Base-by-base conservation (phyloP, 2,797 vertebrate genomes). In the Enteromius fasciolatus region DNA sequence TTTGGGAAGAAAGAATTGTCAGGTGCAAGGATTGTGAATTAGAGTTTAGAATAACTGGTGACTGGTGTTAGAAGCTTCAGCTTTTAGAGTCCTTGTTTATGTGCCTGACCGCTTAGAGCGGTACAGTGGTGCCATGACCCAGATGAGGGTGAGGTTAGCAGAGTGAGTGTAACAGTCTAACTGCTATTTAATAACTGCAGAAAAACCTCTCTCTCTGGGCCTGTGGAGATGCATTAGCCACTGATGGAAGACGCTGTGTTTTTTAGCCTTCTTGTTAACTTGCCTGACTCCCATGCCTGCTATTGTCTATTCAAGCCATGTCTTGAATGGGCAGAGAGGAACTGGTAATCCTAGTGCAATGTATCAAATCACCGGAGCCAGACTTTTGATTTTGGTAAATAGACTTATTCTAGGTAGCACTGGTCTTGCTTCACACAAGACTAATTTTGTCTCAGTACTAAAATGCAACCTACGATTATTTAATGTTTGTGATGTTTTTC, bases 71-170 rank as follows among this genome's bases (percentile, higher is more conserved):
- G 17, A 46, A 14, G 11, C 12, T 69, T 1, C 1, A 14, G 3
- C 2, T 4, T 63, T 63, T 31, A 33, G 7, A 18, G 5, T 73
- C 18, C 8, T 33, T 50, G 17, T 48, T 28, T 31, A 11, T 8
- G 1, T 73, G 46, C 69, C 25, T 5, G 10, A 52, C 17, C 3
- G 1, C 31, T 39, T 74, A 1, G 31, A 75, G 72, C 2, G 12
- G 2, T 36, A 57, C 7, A 54, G 20, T 74, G 72, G 50, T 54
- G 72, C 50, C 50, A 7, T 74, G 72, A 74, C 72, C 50, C 20
- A 1, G 31, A 1, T 23, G 3, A 7, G 50, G 39, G 8, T 39
- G 7, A 23, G 20, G 12, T 39, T 75, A 57, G 31, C 6, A 36
- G n/a, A 3, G 3, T 57, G 20, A 54, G 31, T 57, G 50, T 74